Percentiles rank a stretch among this genome's conserved stretches.
phyloP scores from a whole-genome alignment of 2,797 vertebrate genomes.

The Acestrorhynchus altus region DNA sequence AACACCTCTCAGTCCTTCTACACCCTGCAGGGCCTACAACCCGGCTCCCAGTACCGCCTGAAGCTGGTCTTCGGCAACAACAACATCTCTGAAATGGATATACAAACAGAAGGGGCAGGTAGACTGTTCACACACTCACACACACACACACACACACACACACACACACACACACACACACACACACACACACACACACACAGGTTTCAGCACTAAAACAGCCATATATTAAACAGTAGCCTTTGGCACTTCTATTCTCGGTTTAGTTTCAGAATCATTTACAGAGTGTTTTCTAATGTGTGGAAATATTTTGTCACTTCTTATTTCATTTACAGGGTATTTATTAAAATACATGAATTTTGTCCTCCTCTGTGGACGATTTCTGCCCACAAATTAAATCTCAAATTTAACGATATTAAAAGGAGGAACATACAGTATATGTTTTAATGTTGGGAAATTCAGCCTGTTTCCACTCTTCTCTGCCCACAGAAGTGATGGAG shows the following conservation, averaged over 20 bases:
- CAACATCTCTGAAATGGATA: constrained; percentile 72
- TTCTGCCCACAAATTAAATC: no score
- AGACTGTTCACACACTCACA: constrained; percentile 33
- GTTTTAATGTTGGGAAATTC: neutral
- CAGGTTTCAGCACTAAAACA: no score
- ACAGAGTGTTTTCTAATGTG: neutral
- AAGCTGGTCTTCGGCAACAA: constrained; percentile 72
- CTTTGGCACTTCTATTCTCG: no score
- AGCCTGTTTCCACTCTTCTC: neutral
- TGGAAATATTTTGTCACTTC: neutral
- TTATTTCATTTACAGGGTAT: neutral
- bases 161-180: no score
- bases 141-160: neutral
- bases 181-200: no score
- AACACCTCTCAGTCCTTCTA: constrained; percentile 84
- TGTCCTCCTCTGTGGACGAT: no score
- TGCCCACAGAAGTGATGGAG: constrained; percentile 65
- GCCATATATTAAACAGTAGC: no score
- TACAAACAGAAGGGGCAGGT: constrained; percentile 83
- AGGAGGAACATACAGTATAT: no score
- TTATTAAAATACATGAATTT: no score
- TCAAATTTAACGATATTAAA: no score
- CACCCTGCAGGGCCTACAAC: constrained; percentile 82
- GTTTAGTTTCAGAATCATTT: no score
- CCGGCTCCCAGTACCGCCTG: constrained; percentile 82